Evolutionary conservation across 2,797 vertebrate genomes (phyloP).

Genomic region (Thalassophryne amazonica): DNA sequence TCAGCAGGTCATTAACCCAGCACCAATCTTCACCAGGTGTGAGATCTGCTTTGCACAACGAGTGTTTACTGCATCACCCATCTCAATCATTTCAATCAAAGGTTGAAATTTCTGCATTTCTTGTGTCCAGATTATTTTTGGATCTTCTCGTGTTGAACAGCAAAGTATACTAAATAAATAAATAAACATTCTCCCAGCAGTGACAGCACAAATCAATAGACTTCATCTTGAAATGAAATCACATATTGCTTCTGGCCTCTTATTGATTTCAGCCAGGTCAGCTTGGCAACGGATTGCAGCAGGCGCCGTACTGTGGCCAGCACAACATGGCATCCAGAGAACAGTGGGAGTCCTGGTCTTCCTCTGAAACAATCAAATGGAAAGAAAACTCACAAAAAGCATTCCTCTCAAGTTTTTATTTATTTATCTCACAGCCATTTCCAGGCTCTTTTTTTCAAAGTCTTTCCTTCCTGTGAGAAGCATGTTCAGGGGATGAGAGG

Average conservation of each 20-base stretch:
- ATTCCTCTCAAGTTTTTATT: background rate
- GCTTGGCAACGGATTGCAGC: constrained; percentile 33
- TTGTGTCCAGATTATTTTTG: background rate
- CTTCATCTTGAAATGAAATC: constrained; percentile 38
- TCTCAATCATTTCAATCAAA: background rate
- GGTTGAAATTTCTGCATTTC: background rate
- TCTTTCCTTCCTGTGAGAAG: too few relatives aligned
- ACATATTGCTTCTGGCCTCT: constrained; percentile 37
- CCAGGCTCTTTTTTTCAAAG: background rate
- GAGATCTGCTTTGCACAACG: background rate
- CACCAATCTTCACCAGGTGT: constrained; percentile 8
- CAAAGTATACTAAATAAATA: background rate
- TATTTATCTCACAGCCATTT: background rate
- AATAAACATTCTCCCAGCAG: background rate
- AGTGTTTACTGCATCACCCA: background rate
- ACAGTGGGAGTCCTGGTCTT: constrained; percentile 39
- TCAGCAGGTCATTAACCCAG: background rate
- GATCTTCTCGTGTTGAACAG: background rate
- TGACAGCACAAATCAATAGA: constrained; percentile 23
- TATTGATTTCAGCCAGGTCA: constrained; percentile 61
- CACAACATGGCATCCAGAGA: constrained; percentile 40
- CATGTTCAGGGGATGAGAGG: too few relatives aligned
- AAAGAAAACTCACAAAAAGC: constrained; percentile 21
- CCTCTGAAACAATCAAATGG: constrained; percentile 38
- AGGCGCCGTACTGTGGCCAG: constrained; percentile 35